A percentile compares a stretch with the other conserved stretches of the same genome.
phyloP scores from a whole-genome alignment of 2,113 vertebrate genomes.

The Hemicordylus capensis region DNA sequence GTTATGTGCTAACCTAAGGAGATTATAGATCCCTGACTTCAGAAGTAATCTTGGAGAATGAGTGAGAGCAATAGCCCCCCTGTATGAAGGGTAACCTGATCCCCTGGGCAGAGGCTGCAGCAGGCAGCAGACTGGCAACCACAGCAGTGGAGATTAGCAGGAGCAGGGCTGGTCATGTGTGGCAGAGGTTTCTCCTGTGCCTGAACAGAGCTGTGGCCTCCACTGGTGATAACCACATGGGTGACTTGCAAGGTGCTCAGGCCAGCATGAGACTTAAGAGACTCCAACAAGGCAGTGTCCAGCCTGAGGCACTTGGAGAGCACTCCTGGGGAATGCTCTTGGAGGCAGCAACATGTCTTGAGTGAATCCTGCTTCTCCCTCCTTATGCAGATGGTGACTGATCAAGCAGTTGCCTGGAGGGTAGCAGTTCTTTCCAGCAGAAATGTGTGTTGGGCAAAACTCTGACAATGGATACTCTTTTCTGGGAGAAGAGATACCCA shows the following conservation, averaged over 20 bases:
- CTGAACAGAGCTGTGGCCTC: neutral
- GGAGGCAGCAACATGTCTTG: neutral
- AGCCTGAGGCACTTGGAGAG: neutral
- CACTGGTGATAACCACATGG: neutral
- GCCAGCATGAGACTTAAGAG: neutral
- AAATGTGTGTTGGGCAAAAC: no score
- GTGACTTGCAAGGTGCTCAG: neutral
- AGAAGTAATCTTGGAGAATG: no score
- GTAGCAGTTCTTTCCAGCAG: neutral
- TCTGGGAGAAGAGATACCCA: neutral
- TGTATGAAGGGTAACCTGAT: no score
- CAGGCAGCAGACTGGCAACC: neutral
- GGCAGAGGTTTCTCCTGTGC: neutral
- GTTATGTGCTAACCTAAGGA: no score
- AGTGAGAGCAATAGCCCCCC: no score
- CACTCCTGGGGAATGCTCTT: neutral
- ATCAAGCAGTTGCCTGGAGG: no score
- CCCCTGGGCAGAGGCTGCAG: neutral
- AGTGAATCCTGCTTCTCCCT: no score
- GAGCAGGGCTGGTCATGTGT: neutral
- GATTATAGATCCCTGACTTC: no score
- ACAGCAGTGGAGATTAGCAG: neutral
- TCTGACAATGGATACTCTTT: no score
- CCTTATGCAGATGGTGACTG: no score
- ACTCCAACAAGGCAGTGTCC: neutral